phyloP scores from a whole-genome alignment of 2,113 vertebrate genomes.

The Aix galericulata region DNA sequence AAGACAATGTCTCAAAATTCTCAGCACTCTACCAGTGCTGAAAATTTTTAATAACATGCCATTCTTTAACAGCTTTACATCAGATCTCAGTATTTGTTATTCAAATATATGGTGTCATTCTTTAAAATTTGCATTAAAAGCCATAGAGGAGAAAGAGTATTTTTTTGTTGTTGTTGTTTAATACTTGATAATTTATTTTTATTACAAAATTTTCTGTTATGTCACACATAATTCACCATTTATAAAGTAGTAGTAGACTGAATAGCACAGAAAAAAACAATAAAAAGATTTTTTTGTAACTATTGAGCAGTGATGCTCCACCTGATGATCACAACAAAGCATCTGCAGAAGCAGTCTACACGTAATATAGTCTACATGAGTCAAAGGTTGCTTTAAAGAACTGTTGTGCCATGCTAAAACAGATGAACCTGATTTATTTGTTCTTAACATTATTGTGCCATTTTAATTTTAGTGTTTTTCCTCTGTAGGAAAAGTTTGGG shows the following conservation, averaged over 20 bases:
- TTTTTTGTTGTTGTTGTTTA: neutral
- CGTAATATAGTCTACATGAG: rapidly evolving
- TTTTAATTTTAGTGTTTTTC: neutral
- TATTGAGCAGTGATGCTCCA: neutral
- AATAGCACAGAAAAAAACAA: neutral
- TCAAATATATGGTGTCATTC: neutral
- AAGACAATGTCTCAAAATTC: neutral
- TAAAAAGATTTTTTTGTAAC: neutral
- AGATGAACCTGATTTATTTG: neutral
- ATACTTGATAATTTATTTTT: neutral
- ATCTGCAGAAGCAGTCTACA: neutral
- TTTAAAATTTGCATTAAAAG: neutral
- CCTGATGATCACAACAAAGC: neutral
- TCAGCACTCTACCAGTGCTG: neutral
- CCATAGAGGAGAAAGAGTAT: neutral
- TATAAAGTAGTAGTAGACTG: neutral
- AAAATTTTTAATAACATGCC: neutral
- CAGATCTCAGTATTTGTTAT: neutral
- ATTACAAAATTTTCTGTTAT: neutral
- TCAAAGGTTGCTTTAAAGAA: neutral
- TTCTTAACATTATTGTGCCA: neutral
- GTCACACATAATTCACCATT: neutral
- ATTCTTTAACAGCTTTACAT: neutral
- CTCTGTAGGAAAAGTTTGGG: neutral
- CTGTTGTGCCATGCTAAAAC: neutral